These are phyloP conservation scores for Drosophila pseudoananassae DNA, from an alignment of 1,140 invertebrate species.

Conservation along the genomic window DNA sequence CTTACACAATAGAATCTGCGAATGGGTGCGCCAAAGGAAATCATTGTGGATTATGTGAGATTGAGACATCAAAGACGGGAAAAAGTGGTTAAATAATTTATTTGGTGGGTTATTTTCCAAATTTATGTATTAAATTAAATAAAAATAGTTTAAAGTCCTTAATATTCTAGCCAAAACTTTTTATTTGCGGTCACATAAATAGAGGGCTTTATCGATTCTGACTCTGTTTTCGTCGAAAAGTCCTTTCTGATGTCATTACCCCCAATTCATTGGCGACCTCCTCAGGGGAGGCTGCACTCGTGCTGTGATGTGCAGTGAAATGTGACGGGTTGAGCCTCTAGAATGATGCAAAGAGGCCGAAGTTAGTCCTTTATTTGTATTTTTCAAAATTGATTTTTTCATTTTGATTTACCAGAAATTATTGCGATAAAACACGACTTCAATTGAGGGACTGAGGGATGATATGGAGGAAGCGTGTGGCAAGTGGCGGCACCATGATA, in stretches of 20 bases:
- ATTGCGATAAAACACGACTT: constrained; percentile 77
- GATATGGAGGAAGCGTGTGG: constrained; percentile 17
- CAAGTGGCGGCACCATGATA: neutral
- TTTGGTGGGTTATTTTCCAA: neutral
- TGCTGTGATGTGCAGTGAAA: constrained; percentile 9
- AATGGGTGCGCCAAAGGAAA: constrained; percentile 48
- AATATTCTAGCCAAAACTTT: neutral
- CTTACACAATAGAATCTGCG: constrained; percentile 13
- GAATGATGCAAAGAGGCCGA: constrained; percentile 51
- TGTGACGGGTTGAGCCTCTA: constrained; percentile 28
- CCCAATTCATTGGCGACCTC: constrained; percentile 33
- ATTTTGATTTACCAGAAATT: constrained; percentile 73
- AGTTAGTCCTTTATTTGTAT: constrained; percentile 16
- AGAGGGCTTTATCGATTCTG: neutral
- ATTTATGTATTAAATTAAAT: neutral
- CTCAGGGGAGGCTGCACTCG: constrained; percentile 50
- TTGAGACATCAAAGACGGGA: constrained; percentile 36
- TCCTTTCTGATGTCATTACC: constrained; percentile 52
- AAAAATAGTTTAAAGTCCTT: neutral
- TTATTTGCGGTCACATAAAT: neutral
- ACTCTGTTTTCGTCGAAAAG: neutral
- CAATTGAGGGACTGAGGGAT: constrained; percentile 43
- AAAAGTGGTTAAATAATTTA: neutral
- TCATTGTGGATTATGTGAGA: constrained; percentile 46
- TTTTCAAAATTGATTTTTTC: constrained; percentile 61